Percentiles rank a stretch among this genome's conserved stretches.
These are phyloP conservation scores for Atopsyche davidsoni DNA, from an alignment of 1,140 invertebrate species.

Conservation along the genomic window DNA sequence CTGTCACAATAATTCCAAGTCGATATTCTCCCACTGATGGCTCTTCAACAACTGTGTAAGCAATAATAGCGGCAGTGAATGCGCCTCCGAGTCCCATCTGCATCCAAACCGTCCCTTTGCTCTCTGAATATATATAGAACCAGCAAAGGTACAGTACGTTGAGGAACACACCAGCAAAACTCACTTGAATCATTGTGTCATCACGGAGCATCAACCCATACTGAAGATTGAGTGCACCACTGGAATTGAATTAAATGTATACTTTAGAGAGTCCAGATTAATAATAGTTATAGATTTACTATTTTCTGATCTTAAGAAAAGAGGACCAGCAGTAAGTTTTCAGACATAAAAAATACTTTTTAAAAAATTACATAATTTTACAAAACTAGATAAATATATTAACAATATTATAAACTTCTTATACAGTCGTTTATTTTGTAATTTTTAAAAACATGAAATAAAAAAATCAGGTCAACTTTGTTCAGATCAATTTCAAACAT, in stretches of 20 bases:
- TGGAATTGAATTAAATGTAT: slow-evolving; percentile 39
- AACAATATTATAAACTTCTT: too few relatives aligned
- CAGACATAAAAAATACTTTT: too few relatives aligned
- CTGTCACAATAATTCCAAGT: slow-evolving; percentile 63
- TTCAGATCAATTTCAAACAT: too few relatives aligned
- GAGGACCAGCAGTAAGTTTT: too few relatives aligned
- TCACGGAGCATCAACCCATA: slow-evolving; percentile 65
- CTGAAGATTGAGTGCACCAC: slow-evolving; percentile 63
- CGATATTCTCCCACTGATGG: slow-evolving; percentile 57
- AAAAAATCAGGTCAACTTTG: too few relatives aligned
- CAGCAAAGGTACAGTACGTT: slow-evolving; percentile 59
- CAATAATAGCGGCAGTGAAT: slow-evolving; percentile 53
- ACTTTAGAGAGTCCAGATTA: too few relatives aligned
- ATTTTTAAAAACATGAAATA: too few relatives aligned
- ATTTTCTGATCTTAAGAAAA: too few relatives aligned
- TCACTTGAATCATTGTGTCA: slow-evolving; percentile 65
- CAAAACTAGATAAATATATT: too few relatives aligned
- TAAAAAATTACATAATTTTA: too few relatives aligned
- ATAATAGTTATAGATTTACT: too few relatives aligned
- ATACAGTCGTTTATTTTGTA: too few relatives aligned
- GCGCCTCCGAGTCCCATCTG: slow-evolving; percentile 48
- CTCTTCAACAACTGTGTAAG: slow-evolving; percentile 59
- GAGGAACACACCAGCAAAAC: slow-evolving; percentile 60
- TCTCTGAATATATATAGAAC: slow-evolving; percentile 59
- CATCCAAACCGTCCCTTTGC: slow-evolving; percentile 50